Conservation (phyloP, 2,888 invertebrate species). For the Taphrorychus bicolor region DNA sequence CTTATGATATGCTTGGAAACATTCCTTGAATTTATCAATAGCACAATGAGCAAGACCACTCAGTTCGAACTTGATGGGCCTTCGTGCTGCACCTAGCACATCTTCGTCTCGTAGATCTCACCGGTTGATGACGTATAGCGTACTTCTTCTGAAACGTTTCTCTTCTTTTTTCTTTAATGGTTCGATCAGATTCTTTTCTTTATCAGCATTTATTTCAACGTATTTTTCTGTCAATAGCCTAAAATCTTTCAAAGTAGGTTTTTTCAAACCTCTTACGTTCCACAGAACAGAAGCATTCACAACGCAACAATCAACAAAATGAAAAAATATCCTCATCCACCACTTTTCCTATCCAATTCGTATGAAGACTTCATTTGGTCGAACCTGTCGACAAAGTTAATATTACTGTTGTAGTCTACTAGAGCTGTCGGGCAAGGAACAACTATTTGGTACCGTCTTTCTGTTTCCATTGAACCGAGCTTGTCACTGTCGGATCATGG, state of each 20-base stretch:
- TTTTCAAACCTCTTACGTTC: no score
- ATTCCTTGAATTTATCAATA: constrained; percentile 19
- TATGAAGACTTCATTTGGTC: constrained; percentile 3
- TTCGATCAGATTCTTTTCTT: not conserved
- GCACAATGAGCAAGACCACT: constrained; percentile 43
- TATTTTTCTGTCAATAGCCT: constrained; percentile 5
- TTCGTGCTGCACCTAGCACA: constrained; percentile 44
- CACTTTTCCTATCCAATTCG: constrained; percentile 1
- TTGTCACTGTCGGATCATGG: constrained; percentile 2
- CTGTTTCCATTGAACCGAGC: not conserved
- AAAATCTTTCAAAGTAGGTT: constrained; percentile 12
- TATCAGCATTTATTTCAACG: constrained; percentile 1
- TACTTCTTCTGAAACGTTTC: constrained; percentile 11
- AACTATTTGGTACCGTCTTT: constrained; percentile 1
- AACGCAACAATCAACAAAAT: constrained; percentile 5
- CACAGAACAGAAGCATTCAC: constrained; percentile 13
- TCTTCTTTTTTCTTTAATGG: not conserved
- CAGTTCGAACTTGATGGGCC: constrained; percentile 37
- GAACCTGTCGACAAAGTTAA: constrained; percentile 14
- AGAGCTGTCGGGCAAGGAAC: constrained; percentile 5
- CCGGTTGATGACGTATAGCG: constrained; percentile 11
- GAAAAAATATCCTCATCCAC: constrained; percentile 1
- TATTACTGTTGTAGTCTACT: constrained; percentile 9
- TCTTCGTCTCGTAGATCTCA: constrained; percentile 19
- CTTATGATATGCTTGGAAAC: constrained; percentile 7